These are phyloP conservation scores for Poeciliopsis paucimaculata DNA, from an alignment of 2,797 vertebrate species.

Conservation along the genomic window DNA sequence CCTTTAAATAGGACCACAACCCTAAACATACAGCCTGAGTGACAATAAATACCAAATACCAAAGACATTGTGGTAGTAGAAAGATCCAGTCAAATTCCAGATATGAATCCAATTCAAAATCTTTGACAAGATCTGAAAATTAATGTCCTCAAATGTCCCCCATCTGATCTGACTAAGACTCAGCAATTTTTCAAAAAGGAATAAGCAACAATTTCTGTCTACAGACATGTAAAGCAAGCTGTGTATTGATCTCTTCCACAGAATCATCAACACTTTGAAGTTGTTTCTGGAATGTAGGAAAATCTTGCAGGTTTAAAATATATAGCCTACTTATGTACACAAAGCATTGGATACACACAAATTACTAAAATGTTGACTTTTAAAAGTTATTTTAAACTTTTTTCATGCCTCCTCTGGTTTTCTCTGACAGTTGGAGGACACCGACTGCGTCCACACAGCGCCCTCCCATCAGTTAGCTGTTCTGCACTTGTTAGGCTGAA, in stretches of 20 bases:
- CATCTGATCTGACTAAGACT: too few relatives aligned
- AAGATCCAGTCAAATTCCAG: too few relatives aligned
- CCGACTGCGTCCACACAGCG: slow-evolving; percentile 13
- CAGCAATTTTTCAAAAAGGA: too few relatives aligned
- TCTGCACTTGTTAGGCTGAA: slow-evolving; percentile 5
- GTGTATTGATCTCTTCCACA: not conserved
- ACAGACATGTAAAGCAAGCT: not conserved
- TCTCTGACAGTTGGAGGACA: slow-evolving; percentile 22
- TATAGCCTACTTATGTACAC: not conserved
- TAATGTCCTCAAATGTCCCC: too few relatives aligned
- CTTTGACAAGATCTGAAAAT: too few relatives aligned
- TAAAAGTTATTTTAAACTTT: slow-evolving; percentile 4
- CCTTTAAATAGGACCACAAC: too few relatives aligned
- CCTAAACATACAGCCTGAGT: too few relatives aligned
- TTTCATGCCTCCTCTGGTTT: slow-evolving; percentile 22
- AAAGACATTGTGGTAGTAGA: too few relatives aligned
- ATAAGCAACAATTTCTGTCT: too few relatives aligned
- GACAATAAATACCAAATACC: too few relatives aligned
- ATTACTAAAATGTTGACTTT: not conserved
- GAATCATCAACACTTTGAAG: not conserved
- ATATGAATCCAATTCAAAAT: too few relatives aligned
- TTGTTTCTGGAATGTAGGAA: not conserved
- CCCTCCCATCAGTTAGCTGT: slow-evolving; percentile 21
- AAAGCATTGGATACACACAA: not conserved
- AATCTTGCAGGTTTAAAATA: not conserved